phyloP scores from a whole-genome alignment of 2,113 vertebrate genomes.

The Sminthopsis crassicaudata region DNA sequence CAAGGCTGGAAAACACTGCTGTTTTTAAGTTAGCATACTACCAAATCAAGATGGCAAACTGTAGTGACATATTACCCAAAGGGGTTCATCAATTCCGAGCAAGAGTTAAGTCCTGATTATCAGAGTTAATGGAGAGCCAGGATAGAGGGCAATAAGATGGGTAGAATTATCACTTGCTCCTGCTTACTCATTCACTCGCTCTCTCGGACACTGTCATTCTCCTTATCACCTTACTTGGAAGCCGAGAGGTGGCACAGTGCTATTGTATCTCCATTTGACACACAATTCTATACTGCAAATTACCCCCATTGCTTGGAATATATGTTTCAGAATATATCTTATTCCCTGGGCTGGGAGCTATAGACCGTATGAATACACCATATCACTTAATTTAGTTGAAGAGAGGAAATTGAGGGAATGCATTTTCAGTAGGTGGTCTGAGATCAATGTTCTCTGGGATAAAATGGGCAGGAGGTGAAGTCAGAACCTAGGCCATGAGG shows the following conservation, averaged over 20 bases:
- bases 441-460: neutral
- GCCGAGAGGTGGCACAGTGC: neutral
- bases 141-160: neutral
- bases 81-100: neutral
- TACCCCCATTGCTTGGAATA: neutral
- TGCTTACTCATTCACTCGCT: neutral
- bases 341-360: neutral
- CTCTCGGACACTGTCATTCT: neutral
- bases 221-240: neutral
- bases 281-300: neutral
- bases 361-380: neutral
- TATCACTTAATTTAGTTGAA: neutral
- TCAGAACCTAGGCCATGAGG: neutral
- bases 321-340: neutral
- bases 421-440: neutral
- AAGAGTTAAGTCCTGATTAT: neutral
- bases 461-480: neutral
- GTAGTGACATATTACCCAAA: neutral
- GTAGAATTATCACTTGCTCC: neutral
- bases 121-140: neutral
- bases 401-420: neutral
- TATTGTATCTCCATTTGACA: neutral
- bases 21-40: slow-evolving; percentile 9
- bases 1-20: slow-evolving; percentile 9
- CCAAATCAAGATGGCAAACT: slow-evolving; percentile 19